Conservation (phyloP, 2,888 invertebrate species). For the Diachrysia chrysitis region DNA sequence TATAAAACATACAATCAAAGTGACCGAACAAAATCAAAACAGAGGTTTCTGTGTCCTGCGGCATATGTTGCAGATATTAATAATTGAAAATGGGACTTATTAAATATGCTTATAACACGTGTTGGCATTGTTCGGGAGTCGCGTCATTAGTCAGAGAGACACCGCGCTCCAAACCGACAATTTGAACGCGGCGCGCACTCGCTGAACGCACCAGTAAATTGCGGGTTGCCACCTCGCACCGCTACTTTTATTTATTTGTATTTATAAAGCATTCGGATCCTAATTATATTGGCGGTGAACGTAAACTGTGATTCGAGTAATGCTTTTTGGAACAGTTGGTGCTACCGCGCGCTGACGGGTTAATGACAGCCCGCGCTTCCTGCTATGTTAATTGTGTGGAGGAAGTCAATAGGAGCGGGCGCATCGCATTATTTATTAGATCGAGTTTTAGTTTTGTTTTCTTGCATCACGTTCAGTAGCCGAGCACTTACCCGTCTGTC, state of each 20-base stretch:
- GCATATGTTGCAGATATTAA: conserved; percentile 79
- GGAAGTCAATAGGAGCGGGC: conserved; percentile 81
- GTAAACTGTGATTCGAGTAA: conserved; percentile 81
- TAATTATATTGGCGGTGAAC: conserved; percentile 81
- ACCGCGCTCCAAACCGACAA: conserved; percentile 79
- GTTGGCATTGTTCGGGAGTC: conserved; percentile 75
- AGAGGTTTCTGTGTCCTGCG: conserved; percentile 60
- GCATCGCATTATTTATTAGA: conserved; percentile 86
- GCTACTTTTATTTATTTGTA: conserved; percentile 87
- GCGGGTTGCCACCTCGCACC: conserved; percentile 84
- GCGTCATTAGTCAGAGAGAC: conserved; percentile 86
- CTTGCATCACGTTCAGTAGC: conserved; percentile 77
- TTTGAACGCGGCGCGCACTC: conserved; percentile 75
- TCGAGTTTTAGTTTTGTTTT: conserved; percentile 80
- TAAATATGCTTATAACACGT: conserved; percentile 79
- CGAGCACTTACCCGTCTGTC: conserved; percentile 85
- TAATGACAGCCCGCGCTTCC: conserved; percentile 87
- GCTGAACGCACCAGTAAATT: conserved; percentile 81
- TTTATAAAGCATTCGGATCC: conserved; percentile 85
- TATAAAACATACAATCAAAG: conserved; percentile 53
- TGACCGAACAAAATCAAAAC: conserved; percentile 42
- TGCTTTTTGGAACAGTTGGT: conserved; percentile 86
- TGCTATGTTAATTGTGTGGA: conserved; percentile 86
- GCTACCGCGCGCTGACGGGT: conserved; percentile 81
- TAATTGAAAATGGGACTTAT: conserved; percentile 79